These are phyloP conservation scores for Vesta saturnalis DNA, from an alignment of 2,888 invertebrate genomes.

Conservation along the genomic window DNA sequence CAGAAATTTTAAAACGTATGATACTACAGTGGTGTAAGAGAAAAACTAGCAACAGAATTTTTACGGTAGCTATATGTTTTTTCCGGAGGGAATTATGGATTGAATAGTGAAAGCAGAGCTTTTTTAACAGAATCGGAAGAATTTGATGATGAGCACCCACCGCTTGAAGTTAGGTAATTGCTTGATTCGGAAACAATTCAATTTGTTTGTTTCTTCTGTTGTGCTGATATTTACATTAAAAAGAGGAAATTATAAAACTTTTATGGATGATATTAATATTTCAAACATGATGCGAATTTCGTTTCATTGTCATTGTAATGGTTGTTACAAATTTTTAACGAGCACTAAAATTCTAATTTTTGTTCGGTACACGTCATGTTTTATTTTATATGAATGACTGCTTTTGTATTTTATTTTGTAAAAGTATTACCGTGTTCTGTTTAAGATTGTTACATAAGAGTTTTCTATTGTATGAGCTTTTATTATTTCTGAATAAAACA, in stretches of 20 bases:
- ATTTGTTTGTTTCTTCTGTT: too few species aligned
- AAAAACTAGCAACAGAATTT: constrained; percentile 24
- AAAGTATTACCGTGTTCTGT: too few species aligned
- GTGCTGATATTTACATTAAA: background rate
- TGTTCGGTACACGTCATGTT: constrained; percentile 7
- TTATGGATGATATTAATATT: constrained; percentile 14
- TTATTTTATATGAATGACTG: too few species aligned
- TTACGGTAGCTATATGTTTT: constrained; percentile 47
- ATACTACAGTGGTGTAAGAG: constrained; percentile 33
- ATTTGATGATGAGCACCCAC: constrained; percentile 48
- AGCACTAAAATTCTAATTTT: constrained; percentile 26
- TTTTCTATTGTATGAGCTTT: too few species aligned
- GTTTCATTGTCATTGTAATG: constrained; percentile 18
- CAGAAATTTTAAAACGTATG: constrained; percentile 52
- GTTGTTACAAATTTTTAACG: constrained; percentile 26
- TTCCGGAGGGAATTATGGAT: constrained; percentile 23
- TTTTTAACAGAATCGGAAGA: constrained; percentile 31
- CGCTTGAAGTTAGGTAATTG: constrained; percentile 45
- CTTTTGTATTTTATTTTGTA: too few species aligned
- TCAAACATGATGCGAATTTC: constrained; percentile 8
- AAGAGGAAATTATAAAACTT: constrained; percentile 2
- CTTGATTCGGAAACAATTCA: background rate
- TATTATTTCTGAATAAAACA: too few species aligned
- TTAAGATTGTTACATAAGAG: too few species aligned
- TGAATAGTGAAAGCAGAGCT: constrained; percentile 25